Evolutionary conservation across 2,888 invertebrate genomes (phyloP).

Genomic region (Plebejus melissa): DNA sequence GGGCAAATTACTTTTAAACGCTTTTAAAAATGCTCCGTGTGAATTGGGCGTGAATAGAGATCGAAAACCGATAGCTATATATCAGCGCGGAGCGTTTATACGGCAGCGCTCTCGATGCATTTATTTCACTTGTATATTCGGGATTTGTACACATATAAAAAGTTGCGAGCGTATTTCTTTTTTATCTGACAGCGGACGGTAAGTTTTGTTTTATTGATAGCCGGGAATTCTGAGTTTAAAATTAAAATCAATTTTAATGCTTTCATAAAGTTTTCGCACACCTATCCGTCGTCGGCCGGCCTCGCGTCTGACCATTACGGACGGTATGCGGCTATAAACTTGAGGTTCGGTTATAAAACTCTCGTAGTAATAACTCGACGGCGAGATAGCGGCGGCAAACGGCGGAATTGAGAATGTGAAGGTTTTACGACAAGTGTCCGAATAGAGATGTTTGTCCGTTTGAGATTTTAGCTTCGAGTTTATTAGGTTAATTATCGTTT

Average conservation of each 20-base stretch:
- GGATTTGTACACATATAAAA: constrained; percentile 15
- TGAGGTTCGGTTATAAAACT: constrained; percentile 16
- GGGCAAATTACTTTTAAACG: constrained; percentile 57
- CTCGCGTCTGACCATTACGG: constrained; percentile 8
- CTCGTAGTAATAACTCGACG: constrained; percentile 10
- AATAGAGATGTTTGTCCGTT: constrained; percentile 7
- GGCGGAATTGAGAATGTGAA: constrained; percentile 13
- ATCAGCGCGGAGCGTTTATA: constrained; percentile 18
- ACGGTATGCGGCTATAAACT: constrained; percentile 5
- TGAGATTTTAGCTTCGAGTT: constrained; percentile 11
- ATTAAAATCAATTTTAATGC: neutral
- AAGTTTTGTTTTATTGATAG: constrained; percentile 18
- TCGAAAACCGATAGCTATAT: constrained; percentile 52
- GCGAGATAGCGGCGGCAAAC: constrained; percentile 4
- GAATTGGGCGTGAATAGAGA: constrained; percentile 54
- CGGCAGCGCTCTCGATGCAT: constrained; percentile 1
- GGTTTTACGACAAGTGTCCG: neutral
- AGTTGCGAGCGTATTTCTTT: neutral
- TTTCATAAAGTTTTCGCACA: neutral
- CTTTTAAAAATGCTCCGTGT: constrained; percentile 41
- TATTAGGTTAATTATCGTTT: constrained; percentile 8
- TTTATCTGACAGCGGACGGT: neutral
- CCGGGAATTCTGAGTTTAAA: neutral
- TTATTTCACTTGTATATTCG: constrained; percentile 24
- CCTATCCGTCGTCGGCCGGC: neutral